A percentile compares a stretch with the other conserved stretches of the same genome.
Conservation (phyloP, 2,113 vertebrate species). For the Ammospiza nelsoni region DNA sequence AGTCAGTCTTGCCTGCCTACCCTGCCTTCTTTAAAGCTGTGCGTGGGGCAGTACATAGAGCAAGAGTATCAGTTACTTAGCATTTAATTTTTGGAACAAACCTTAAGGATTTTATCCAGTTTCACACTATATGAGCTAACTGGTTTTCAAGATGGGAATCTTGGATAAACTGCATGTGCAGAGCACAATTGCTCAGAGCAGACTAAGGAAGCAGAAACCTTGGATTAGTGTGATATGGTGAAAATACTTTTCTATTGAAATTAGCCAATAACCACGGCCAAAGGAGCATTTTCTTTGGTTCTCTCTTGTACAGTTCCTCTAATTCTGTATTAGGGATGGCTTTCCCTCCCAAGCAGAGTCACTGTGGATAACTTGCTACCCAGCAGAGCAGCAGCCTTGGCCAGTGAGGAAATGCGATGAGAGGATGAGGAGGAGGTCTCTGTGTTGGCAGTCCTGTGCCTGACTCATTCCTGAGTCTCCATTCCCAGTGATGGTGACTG, state of each 20-base stretch:
- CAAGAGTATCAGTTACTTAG: neutral
- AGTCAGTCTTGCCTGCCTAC: neutral
- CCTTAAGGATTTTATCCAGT: neutral
- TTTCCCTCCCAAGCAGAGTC: neutral
- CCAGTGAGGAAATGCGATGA: neutral
- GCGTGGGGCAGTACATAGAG: accelerated
- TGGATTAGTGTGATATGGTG: neutral
- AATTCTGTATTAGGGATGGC: neutral
- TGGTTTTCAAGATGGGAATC: neutral
- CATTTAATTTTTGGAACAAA: neutral
- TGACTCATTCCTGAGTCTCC: neutral
- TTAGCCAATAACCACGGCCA: accelerated
- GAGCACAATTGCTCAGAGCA: neutral
- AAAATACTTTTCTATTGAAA: neutral
- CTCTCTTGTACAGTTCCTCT: neutral
- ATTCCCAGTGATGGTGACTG: neutral
- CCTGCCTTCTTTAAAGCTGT: neutral
- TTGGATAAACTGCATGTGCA: neutral
- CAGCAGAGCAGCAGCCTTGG: neutral
- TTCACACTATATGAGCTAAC: neutral
- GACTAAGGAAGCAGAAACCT: neutral
- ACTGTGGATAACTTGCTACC: neutral
- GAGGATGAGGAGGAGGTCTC: neutral
- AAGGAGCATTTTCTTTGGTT: neutral
- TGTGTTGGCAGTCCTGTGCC: neutral